phyloP scores from a whole-genome alignment of 1,140 invertebrate species.

The Ceratoteleas bidentatus region DNA sequence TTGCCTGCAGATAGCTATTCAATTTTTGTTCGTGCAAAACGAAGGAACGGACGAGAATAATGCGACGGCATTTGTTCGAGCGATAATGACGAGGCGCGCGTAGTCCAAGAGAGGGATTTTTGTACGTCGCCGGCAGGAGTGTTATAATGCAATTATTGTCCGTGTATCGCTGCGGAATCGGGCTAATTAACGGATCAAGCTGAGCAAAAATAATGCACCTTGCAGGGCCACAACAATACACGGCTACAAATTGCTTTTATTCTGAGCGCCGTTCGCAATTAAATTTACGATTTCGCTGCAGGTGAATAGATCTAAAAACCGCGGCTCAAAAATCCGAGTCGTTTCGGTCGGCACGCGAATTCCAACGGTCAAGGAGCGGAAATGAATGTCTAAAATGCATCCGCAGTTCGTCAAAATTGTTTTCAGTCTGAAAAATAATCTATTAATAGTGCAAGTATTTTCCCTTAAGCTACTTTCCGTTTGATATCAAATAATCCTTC shows the following conservation, averaged over 20 bases:
- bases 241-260: constrained; percentile 30
- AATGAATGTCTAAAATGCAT: no score
- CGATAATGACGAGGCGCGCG: constrained; percentile 9
- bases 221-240: constrained; percentile 22
- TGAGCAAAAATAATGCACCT: constrained; percentile 42
- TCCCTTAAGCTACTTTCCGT: no score
- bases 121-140: neutral
- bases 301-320: neutral
- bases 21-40: constrained; percentile 6
- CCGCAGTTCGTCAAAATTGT: no score
- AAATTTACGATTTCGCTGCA: constrained; percentile 14
- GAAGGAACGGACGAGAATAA: constrained; percentile 11
- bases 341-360: no score
- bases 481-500: no score
- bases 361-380: no score
- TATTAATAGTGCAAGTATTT: no score
- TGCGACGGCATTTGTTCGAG: constrained; percentile 4
- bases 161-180: constrained; percentile 16
- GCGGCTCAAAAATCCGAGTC: neutral
- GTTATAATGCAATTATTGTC: constrained; percentile 42
- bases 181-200: constrained; percentile 47
- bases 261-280: constrained; percentile 24
- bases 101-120: constrained; percentile 15
- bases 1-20: constrained; percentile 12
- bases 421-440: no score